These are phyloP conservation scores for Acanthopleura granulata DNA, from an alignment of 2,888 invertebrate species.

Conservation along the genomic window DNA sequence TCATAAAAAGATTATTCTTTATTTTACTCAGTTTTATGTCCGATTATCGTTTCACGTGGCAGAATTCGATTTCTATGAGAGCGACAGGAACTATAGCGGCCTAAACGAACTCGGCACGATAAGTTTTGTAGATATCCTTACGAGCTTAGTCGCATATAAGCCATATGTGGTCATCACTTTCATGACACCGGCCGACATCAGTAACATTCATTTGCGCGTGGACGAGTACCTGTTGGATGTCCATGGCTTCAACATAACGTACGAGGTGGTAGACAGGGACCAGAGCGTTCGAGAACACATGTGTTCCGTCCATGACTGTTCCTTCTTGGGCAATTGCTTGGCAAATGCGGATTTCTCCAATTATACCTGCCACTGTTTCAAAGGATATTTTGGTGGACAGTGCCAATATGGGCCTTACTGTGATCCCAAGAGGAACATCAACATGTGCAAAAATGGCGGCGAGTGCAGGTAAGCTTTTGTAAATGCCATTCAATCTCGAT, in stretches of 20 bases:
- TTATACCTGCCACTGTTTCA: slow-evolving; percentile 85
- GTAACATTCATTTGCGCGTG: slow-evolving; percentile 82
- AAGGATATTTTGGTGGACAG: slow-evolving; percentile 82
- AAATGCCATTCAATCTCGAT: background rate
- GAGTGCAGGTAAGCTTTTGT: slow-evolving; percentile 81
- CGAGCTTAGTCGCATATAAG: slow-evolving; percentile 71
- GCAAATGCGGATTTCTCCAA: slow-evolving; percentile 79
- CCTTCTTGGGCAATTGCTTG: slow-evolving; percentile 88
- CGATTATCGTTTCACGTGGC: slow-evolving; percentile 50
- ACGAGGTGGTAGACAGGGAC: slow-evolving; percentile 78
- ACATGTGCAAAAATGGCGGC: slow-evolving; percentile 83
- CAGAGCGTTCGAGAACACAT: slow-evolving; percentile 44
- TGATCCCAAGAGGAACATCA: slow-evolving; percentile 76
- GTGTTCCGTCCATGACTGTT: slow-evolving; percentile 86
- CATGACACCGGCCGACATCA: slow-evolving; percentile 74
- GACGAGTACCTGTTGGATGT: slow-evolving; percentile 85
- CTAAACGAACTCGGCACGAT: slow-evolving; percentile 52
- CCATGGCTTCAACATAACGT: slow-evolving; percentile 93
- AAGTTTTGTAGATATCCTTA: slow-evolving; percentile 50
- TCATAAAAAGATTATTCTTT: slow-evolving; percentile 80
- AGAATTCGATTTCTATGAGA: slow-evolving; percentile 60
- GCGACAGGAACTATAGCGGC: slow-evolving; percentile 39
- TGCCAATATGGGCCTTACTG: slow-evolving; percentile 88
- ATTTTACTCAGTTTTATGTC: slow-evolving; percentile 89
- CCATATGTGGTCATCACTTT: slow-evolving; percentile 86